A percentile compares a stretch with the other conserved stretches of the same genome.
Conservation (phyloP, 1,140 invertebrate species). For the Metopolophium dirhodum region DNA sequence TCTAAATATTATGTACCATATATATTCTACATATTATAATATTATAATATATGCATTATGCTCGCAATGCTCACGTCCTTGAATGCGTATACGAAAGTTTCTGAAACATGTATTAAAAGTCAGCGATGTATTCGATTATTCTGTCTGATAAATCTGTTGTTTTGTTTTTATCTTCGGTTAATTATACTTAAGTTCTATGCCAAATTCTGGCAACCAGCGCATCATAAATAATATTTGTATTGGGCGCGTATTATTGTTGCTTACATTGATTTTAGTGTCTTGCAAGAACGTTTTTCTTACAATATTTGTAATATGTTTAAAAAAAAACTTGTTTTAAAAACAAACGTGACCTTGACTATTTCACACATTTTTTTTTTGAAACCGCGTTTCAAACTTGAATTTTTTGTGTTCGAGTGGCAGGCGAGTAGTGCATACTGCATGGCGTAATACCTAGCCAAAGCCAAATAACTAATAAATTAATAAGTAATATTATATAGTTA, state of each 20-base stretch:
- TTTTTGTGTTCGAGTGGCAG: not conserved
- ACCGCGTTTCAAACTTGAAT: not conserved
- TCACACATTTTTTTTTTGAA: not conserved
- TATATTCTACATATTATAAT: not conserved
- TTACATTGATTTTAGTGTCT: not conserved
- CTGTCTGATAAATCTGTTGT: not conserved
- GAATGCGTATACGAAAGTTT: not conserved
- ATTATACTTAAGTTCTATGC: not conserved
- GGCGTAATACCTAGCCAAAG: not conserved
- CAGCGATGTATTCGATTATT: not conserved
- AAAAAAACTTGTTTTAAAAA: slow-evolving; percentile 6
- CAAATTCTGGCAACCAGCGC: not conserved
- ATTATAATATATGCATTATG: no score
- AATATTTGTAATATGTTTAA: not conserved
- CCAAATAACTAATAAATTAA: not conserved
- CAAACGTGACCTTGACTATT: not conserved
- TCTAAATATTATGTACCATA: not conserved
- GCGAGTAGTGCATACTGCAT: not conserved
- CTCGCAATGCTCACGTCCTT: not conserved
- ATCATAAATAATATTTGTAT: not conserved
- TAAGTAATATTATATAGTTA: not conserved
- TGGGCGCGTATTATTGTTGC: not conserved
- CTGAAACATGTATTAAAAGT: not conserved
- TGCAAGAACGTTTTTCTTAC: not conserved
- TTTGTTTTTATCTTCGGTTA: not conserved